Evolutionary conservation across 2,888 invertebrate genomes (phyloP), one percentile per base, ranked within the genome.

Genomic region (Choreutis nemorana): DNA sequence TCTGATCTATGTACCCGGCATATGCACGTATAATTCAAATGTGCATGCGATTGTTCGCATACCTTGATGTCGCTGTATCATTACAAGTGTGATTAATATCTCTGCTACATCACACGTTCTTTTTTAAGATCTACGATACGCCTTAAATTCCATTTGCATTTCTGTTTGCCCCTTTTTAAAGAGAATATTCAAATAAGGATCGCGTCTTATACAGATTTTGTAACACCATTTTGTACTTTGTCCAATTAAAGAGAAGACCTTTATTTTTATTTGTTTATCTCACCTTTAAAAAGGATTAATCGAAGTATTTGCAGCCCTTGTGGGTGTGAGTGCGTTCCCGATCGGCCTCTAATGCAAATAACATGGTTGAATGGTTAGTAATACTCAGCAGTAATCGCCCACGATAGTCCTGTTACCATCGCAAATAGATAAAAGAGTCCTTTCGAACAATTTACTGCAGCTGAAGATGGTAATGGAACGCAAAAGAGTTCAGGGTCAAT

Each of bases 321-420:
- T 63, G 54, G 62, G 63, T 47, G 58, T 54, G 42, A 50, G 48
- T 48, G 49, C 48, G 52, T 48, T 49, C 37, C 45, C 47, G 37
- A 47, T 50, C 45, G 39, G 32, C 42, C 48, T 45, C 44, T 44
- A 52, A 65, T 63, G 63, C 60, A 56, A 63, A 63, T 64, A 45
- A 48, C 10, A 34, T 40, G 33, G 45, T 33, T 44, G 48, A 49
- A 51, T 42, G 44, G 42, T 40, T 37, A 41, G 44, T 35, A 35
- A 44, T 49, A 45, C 48, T 29, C 39, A 34, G 39, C 35, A 36
- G 40, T 43, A 38, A 26, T 37, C 53, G 39, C 66, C 65, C 53
- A 66, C 65, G 18, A 25, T 32, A 39, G 38, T 45, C 40, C 37
- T 29, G 37, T 53, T 56, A 55, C 55, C 50, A n/a, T 44, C 28